phyloP scores from a whole-genome alignment of 2,888 invertebrate species.

The Scaptodrosophila latifasciaeformis region DNA sequence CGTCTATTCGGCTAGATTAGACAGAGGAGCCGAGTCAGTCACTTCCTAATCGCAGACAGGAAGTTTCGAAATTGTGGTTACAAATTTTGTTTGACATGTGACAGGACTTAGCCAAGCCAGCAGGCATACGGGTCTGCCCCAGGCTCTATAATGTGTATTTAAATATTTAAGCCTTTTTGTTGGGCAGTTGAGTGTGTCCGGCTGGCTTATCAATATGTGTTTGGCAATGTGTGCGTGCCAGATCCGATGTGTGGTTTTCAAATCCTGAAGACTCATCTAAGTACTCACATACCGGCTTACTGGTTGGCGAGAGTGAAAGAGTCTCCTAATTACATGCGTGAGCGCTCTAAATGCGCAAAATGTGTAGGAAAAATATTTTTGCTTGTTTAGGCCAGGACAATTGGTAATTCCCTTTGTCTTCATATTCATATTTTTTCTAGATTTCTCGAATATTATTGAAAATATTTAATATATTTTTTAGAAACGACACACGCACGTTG shows the following conservation, averaged over 20 bases:
- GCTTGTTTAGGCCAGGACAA: conserved; percentile 45
- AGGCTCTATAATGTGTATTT: conserved; percentile 53
- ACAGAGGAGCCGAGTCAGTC: no score
- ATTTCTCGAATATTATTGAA: no score
- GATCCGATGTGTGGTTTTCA: conserved; percentile 35
- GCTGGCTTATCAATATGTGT: not conserved
- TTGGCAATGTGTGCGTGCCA: not conserved
- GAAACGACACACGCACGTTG: conserved; percentile 2
- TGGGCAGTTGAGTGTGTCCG: conserved; percentile 20
- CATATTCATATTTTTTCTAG: conserved; percentile 11
- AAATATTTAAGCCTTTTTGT: conserved; percentile 64
- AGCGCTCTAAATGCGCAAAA: conserved; percentile 67
- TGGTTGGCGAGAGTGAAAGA: not conserved
- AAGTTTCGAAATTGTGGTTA: conserved; percentile 1
- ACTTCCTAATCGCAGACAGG: conserved; percentile 1
- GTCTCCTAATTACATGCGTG: conserved; percentile 67
- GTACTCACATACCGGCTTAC: not conserved
- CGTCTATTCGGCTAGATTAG: no score
- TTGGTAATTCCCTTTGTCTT: conserved; percentile 46
- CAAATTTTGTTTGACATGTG: conserved; percentile 54
- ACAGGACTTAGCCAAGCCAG: conserved; percentile 47
- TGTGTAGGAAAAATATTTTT: conserved; percentile 46
- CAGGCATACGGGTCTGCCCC: no score
- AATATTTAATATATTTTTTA: no score
- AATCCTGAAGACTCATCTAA: conserved; percentile 49